Evolutionary conservation across 1,140 invertebrate species (phyloP).

Genomic region (Drepana arcuata): DNA sequence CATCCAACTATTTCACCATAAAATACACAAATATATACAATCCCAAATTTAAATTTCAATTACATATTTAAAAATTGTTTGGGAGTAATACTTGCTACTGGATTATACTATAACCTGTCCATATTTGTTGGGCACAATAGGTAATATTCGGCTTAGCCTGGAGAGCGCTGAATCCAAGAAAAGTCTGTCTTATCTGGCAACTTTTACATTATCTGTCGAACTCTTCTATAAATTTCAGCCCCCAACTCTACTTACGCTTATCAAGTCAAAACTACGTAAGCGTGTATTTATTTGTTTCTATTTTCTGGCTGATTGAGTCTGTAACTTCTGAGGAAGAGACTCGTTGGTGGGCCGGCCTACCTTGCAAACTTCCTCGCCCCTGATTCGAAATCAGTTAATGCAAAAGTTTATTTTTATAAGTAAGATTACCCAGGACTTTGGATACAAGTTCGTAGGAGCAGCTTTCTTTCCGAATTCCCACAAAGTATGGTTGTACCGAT

Average conservation of each 20-base stretch:
- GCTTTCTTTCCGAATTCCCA: conserved; percentile 62
- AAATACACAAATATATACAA: too few species aligned
- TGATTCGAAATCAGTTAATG: conserved; percentile 72
- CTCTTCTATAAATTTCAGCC: conserved; percentile 49
- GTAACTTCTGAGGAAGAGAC: conserved; percentile 39
- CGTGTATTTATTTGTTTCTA: conserved; percentile 66
- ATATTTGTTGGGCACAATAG: conserved; percentile 14
- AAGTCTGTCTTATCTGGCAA: conserved; percentile 53
- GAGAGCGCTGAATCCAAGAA: conserved; percentile 25
- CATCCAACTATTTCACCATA: too few species aligned
- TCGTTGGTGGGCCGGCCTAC: conserved; percentile 42
- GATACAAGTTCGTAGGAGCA: conserved; percentile 56
- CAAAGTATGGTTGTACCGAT: conserved; percentile 52
- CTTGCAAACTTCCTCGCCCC: conserved; percentile 47
- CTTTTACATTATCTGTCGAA: conserved; percentile 59
- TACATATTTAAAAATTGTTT: too few species aligned
- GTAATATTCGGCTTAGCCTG: conserved; percentile 32
- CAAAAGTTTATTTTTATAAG: conserved; percentile 75
- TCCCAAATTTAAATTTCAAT: too few species aligned
- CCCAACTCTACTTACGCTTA: conserved; percentile 45
- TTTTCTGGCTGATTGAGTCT: conserved; percentile 59
- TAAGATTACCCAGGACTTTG: conserved; percentile 69
- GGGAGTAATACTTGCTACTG: too few species aligned
- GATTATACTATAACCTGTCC: conserved; percentile 18
- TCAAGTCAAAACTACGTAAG: conserved; percentile 63